These are phyloP conservation scores for Tylochromis polylepis DNA, from an alignment of 2,113 vertebrate species.

Conservation along the genomic window DNA sequence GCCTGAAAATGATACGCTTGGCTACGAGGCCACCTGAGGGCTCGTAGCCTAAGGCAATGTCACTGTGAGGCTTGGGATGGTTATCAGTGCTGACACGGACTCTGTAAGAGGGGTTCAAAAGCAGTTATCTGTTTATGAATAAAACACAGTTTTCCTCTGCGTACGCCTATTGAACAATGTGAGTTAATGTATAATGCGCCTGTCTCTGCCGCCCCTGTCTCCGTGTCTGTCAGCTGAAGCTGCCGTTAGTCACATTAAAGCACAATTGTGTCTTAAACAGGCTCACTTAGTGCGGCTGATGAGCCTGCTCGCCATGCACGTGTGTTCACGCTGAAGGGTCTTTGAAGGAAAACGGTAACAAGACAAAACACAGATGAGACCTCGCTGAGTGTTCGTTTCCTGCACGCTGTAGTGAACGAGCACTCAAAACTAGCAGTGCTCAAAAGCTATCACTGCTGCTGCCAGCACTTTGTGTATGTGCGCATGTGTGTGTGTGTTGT, in stretches of 20 bases:
- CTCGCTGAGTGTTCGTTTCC: conserved; percentile 53
- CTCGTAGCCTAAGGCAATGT: conserved; percentile 59
- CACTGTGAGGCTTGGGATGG: conserved; percentile 57
- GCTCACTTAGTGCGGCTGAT: conserved; percentile 57
- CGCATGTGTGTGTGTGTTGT: conserved; percentile 16
- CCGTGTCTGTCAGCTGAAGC: conserved; percentile 52
- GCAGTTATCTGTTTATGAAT: conserved; percentile 66
- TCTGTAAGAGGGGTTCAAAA: conserved; percentile 57
- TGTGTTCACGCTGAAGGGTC: conserved; percentile 45
- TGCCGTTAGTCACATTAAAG: conserved; percentile 65
- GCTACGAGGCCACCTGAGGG: conserved; percentile 54
- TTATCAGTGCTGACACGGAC: conserved; percentile 62
- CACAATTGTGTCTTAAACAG: conserved; percentile 52
- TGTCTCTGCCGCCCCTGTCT: conserved; percentile 39
- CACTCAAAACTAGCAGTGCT: conserved; percentile 66
- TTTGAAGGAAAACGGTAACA: conserved; percentile 66
- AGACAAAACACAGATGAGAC: conserved; percentile 70
- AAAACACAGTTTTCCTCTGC: conserved; percentile 58
- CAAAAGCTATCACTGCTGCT: conserved; percentile 63
- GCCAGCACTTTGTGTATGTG: conserved; percentile 34
- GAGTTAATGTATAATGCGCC: conserved; percentile 47
- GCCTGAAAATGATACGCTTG: conserved; percentile 54
- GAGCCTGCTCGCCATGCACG: conserved; percentile 22
- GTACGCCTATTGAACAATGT: conserved; percentile 35
- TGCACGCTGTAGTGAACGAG: conserved; percentile 42